phyloP scores from a whole-genome alignment of 2,113 vertebrate species.

The Notarius lentiginosus region DNA sequence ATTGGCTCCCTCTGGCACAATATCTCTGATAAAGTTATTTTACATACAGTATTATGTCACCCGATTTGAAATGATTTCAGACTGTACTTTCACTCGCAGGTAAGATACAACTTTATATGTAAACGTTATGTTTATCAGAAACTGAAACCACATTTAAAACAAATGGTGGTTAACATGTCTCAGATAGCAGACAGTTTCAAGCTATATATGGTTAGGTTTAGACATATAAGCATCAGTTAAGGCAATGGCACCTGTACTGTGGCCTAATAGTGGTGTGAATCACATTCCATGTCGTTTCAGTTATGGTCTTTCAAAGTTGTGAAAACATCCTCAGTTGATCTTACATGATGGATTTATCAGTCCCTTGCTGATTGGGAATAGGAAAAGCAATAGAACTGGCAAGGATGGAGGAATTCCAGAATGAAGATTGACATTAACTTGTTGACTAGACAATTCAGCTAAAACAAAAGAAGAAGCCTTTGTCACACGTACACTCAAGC shows the following conservation, averaged over 20 bases:
- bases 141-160: conserved; percentile 6
- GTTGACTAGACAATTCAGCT: not conserved
- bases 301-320: not conserved
- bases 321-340: not conserved
- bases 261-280: not conserved
- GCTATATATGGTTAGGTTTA: not conserved
- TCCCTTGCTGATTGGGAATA: not conserved
- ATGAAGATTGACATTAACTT: not conserved
- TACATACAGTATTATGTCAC: not conserved
- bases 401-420: not conserved
- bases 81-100: not conserved
- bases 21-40: not conserved
- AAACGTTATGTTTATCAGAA: not conserved
- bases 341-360: not conserved
- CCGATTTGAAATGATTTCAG: not conserved
- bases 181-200: not conserved
- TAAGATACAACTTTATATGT: not conserved
- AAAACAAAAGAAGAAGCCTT: not conserved
- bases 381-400: not conserved
- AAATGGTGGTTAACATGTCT: not conserved
- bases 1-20: not conserved
- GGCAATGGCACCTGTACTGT: not conserved
- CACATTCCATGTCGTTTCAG: not conserved
- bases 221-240: not conserved
- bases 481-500: too few relatives aligned